Base-by-base conservation (phyloP, 1,140 invertebrate species). In the Mesaphorura yosii region DNA sequence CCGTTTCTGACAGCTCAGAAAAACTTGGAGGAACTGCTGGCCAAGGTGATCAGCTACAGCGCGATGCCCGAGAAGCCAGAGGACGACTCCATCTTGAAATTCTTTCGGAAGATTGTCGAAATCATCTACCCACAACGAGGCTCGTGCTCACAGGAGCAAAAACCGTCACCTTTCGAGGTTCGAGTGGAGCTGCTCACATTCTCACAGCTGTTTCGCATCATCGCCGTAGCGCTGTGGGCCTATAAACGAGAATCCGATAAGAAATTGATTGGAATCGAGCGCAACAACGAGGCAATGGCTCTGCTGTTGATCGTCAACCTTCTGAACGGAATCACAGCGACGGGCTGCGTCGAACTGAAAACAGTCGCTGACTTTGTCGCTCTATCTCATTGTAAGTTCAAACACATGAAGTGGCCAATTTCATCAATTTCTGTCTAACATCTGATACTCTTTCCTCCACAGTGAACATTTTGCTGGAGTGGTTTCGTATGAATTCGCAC, bases 401-500 rank as follows among this genome's bases (percentile, higher is more conserved):
- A 34, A 17, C 5, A 46, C 17, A 23, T 51, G 15, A 17, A 1
- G n/a, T 28, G 7, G 27, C n/a, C 6, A 25, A 47, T 51, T 51
- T 10, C 12, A 20, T 22, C 23, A 7, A 46, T 51, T 20, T 10
- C n/a, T n/a, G n/a, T n/a, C n/a, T n/a, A n/a, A n/a, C n/a, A n/a
- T n/a, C n/a, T n/a, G n/a, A n/a, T n/a, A n/a, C n/a, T n/a, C n/a
- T n/a, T n/a, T n/a, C n/a, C n/a, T n/a, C 54, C 48, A 1, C 46
- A 61, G 59, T 61, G 19, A 61, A 61, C 57, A 50, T 61, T 19
- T 19, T 54, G 2, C 48, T 61, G 44, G 59, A 61, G 17, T 61
- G 59, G 59, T 49, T 58, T 7, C 47, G 49, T 28, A 26, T 45
- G 10, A 45, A 57, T 39, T 38, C 55, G 39, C 52, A 48, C 6